phyloP scores from a whole-genome alignment of 2,888 invertebrate genomes.

The Nomada flava region DNA sequence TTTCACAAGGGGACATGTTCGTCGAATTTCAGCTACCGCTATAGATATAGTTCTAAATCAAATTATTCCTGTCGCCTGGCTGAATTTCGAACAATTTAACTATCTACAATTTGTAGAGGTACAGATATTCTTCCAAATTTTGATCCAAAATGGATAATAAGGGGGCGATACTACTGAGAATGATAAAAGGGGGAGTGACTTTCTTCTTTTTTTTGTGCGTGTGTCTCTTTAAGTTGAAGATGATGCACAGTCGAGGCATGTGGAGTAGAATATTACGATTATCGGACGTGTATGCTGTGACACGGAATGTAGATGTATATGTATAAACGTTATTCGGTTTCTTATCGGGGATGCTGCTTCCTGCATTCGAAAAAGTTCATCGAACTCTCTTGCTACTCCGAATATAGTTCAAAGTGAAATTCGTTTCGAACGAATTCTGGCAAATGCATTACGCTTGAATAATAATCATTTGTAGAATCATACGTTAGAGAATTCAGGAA shows the following conservation, averaged over 20 bases:
- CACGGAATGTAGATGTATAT: not conserved
- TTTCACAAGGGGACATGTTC: slow-evolving; percentile 39
- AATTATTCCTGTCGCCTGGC: not conserved
- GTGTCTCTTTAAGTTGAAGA: not conserved
- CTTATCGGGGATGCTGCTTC: slow-evolving; percentile 8
- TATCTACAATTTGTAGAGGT: no score
- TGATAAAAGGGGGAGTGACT: no score
- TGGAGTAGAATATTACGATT: not conserved
- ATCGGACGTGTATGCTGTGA: not conserved
- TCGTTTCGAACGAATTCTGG: not conserved
- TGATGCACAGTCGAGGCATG: not conserved
- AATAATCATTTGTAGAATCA: not conserved
- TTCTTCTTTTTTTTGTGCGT: no score
- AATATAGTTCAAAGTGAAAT: not conserved
- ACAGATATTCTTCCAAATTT: no score
- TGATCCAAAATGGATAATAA: no score
- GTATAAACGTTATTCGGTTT: not conserved
- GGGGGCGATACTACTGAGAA: no score
- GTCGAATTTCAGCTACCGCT: slow-evolving; percentile 22
- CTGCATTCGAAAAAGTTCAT: slow-evolving; percentile 15
- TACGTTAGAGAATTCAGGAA: no score
- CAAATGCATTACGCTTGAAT: not conserved
- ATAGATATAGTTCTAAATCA: not conserved
- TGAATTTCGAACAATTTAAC: not conserved
- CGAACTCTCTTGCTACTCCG: not conserved